Evolutionary conservation across 1,140 invertebrate genomes (phyloP).

Genomic region (Condylostylus longicornis): DNA sequence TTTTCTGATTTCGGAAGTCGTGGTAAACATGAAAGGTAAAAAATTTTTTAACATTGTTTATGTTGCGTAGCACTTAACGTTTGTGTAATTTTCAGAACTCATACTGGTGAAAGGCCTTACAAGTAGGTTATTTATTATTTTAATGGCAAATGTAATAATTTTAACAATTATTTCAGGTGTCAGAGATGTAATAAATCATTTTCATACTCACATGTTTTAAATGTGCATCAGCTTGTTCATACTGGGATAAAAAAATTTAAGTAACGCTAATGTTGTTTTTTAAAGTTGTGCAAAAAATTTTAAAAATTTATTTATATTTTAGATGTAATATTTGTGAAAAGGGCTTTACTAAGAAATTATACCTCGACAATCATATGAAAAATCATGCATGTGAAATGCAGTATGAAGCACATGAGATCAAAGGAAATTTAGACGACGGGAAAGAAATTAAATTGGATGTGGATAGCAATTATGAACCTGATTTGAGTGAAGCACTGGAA

Average conservation of each 20-base stretch:
- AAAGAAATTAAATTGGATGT: no score
- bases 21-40: slow-evolving; percentile 40
- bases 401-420: not conserved
- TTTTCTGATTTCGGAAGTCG: slow-evolving; percentile 48
- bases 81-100: slow-evolving; percentile 46
- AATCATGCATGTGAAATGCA: slow-evolving; percentile 11
- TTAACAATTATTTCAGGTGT: no score
- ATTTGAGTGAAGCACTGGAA: no score
- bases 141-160: no score
- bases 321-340: slow-evolving; percentile 25
- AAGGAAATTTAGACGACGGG: no score
- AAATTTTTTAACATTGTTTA: not conserved
- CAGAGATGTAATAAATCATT: slow-evolving; percentile 54
- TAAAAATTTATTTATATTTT: not conserved
- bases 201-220: slow-evolving; percentile 45
- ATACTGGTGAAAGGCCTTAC: slow-evolving; percentile 63
- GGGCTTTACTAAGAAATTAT: slow-evolving; percentile 28
- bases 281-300: not conserved
- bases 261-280: slow-evolving; percentile 8
- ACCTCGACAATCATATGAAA: slow-evolving; percentile 23
- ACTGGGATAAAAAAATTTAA: slow-evolving; percentile 46
- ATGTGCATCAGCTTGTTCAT: slow-evolving; percentile 44
- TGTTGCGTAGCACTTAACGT: not conserved
- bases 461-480: no score
- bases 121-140: no score